Conservation (phyloP, 1,140 invertebrate genomes). For the Drosophila setifemur region DNA sequence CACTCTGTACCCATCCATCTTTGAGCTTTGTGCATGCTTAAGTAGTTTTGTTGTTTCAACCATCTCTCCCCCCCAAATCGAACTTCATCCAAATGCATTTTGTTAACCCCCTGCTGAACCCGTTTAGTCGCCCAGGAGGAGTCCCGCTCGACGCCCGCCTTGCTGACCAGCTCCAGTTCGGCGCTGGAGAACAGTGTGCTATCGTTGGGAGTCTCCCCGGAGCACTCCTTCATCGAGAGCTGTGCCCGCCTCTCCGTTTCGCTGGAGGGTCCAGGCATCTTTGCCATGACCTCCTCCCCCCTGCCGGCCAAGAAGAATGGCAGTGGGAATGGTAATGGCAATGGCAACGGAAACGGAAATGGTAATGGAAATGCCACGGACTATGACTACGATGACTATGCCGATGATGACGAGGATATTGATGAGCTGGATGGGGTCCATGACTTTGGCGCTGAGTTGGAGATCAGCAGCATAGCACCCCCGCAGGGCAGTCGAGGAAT, state of each 20-base stretch:
- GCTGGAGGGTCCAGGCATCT: conserved; percentile 86
- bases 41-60: conserved; percentile 15
- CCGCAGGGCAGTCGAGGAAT: conserved; percentile 33
- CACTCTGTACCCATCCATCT: background rate
- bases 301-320: conserved; percentile 59
- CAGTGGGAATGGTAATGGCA: conserved; percentile 47
- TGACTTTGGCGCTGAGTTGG: conserved; percentile 57
- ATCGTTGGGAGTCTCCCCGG: conserved; percentile 91
- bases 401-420: conserved; percentile 68
- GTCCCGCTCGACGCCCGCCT: conserved; percentile 91
- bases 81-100: conserved; percentile 32
- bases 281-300: conserved; percentile 76
- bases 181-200: conserved; percentile 83
- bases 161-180: conserved; percentile 87
- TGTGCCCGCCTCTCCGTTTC: conserved; percentile 93
- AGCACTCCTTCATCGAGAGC: conserved; percentile 92
- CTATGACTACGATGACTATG: conserved; percentile 72
- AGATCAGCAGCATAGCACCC: conserved; percentile 58
- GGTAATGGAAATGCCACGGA: conserved; percentile 60
- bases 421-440: conserved; percentile 65
- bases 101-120: conserved; percentile 32
- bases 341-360: conserved; percentile 29
- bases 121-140: conserved; percentile 86
- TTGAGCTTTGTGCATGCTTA: conserved; percentile 24
- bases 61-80: background rate